Evolutionary conservation across 2,888 invertebrate genomes (phyloP).

Genomic region (Heliconius erato): DNA sequence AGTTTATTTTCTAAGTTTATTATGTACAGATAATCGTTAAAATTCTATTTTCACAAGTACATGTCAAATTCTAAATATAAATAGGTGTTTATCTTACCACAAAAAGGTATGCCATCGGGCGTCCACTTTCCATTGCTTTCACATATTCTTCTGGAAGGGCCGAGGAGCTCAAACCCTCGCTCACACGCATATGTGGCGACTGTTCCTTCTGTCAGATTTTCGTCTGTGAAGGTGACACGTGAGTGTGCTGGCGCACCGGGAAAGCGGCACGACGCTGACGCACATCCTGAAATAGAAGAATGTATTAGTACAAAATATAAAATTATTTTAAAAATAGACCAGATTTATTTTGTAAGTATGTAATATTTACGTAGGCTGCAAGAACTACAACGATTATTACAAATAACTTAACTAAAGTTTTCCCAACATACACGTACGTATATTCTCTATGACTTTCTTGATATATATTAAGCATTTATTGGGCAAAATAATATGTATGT

Average conservation of each 20-base stretch:
- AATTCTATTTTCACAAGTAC: not conserved
- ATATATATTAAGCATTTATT: not conserved
- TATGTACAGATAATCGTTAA: not conserved
- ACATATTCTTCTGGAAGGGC: constrained; percentile 92
- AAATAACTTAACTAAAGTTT: not conserved
- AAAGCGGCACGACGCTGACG: constrained; percentile 88
- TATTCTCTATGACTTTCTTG: not conserved
- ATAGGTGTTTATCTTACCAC: constrained; percentile 90
- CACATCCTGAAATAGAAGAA: constrained; percentile 61
- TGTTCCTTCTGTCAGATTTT: constrained; percentile 85
- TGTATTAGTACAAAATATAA: constrained; percentile 10
- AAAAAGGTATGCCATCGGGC: constrained; percentile 97
- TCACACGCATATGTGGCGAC: constrained; percentile 95
- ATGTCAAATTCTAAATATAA: not conserved
- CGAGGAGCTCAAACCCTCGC: constrained; percentile 95
- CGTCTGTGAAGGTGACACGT: constrained; percentile 91
- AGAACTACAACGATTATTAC: not conserved
- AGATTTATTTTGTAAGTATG: too few species aligned
- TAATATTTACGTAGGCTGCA: not conserved
- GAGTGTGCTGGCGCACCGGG: constrained; percentile 97
- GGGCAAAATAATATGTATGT: too few species aligned
- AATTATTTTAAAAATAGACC: too few species aligned
- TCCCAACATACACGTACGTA: too few species aligned
- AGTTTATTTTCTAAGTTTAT: constrained; percentile 11
- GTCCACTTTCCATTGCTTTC: constrained; percentile 91